Percentiles rank a stretch among this genome's conserved stretches.
These are phyloP conservation scores for Latrodectus hesperus DNA, from an alignment of 2,888 invertebrate species.

Conservation along the genomic window DNA sequence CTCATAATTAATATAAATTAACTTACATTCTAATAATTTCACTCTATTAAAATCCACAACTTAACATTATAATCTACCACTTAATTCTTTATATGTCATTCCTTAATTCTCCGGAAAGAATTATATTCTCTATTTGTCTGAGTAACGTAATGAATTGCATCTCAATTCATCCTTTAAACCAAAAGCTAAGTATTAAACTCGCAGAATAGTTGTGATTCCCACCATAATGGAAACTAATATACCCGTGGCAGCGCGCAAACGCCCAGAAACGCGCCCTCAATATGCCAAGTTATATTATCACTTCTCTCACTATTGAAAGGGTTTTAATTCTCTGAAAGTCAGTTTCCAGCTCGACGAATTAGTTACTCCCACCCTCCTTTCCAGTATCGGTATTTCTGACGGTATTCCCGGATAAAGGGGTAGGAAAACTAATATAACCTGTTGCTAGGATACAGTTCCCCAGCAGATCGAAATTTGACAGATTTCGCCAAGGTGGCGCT, in stretches of 20 bases:
- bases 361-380: not conserved
- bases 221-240: conserved; percentile 40
- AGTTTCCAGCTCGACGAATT: not conserved
- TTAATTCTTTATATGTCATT: no score
- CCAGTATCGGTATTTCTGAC: not conserved
- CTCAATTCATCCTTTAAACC: not conserved
- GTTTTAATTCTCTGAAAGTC: conserved; percentile 37
- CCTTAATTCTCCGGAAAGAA: no score
- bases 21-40: no score
- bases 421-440: conserved; percentile 48
- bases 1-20: no score
- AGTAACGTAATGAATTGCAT: not conserved
- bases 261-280: not conserved
- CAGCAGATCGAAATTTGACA: conserved; percentile 39
- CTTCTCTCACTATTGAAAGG: conserved; percentile 9
- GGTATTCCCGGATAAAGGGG: conserved; percentile 4
- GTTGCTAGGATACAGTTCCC: conserved; percentile 49
- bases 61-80: no score
- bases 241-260: not conserved
- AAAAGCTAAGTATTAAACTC: conserved; percentile 9
- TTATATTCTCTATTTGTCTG: no score
- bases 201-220: conserved; percentile 11
- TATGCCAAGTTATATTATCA: conserved; percentile 20
- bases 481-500: conserved; percentile 11
- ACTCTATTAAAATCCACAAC: no score